Evolutionary conservation across 2,113 vertebrate species (phyloP).

Genomic region (Catharus minimus): DNA sequence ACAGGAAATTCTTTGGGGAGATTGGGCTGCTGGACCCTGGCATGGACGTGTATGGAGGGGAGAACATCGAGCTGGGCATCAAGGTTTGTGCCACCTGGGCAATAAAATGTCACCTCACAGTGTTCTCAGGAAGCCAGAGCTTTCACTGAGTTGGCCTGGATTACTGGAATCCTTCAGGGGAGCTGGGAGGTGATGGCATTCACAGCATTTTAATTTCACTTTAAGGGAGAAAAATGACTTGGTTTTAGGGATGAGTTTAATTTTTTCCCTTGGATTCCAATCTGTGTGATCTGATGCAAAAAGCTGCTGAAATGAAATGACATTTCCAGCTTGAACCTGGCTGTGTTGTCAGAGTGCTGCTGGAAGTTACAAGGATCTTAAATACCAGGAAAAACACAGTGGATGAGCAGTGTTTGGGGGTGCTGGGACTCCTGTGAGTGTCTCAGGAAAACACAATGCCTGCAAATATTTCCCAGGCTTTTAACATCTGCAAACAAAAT

Average conservation of each 20-base stretch:
- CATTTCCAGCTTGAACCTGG: not conserved
- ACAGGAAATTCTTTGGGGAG: conserved; percentile 92
- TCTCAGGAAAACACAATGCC: not conserved
- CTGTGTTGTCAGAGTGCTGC: not conserved
- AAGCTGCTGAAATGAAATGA: not conserved
- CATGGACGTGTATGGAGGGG: conserved; percentile 98
- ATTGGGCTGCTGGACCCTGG: conserved; percentile 93
- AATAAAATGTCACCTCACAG: not conserved
- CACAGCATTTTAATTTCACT: not conserved
- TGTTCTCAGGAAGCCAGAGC: not conserved
- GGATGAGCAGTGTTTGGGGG: not conserved
- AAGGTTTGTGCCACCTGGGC: conserved; percentile 81
- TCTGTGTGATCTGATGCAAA: not conserved
- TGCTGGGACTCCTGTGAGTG: not conserved
- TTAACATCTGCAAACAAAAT: not conserved
- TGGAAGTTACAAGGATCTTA: not conserved
- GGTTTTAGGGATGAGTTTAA: not conserved
- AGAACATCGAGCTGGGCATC: conserved; percentile 98
- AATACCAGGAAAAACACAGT: not conserved
- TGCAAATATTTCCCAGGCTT: not conserved
- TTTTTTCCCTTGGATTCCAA: not conserved
- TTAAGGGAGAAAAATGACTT: not conserved
- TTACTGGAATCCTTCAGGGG: not conserved
- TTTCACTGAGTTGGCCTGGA: not conserved
- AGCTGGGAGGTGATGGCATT: not conserved